These are phyloP conservation scores for Brachirus orientalis DNA, from an alignment of 2,113 vertebrate species.

Conservation along the genomic window DNA sequence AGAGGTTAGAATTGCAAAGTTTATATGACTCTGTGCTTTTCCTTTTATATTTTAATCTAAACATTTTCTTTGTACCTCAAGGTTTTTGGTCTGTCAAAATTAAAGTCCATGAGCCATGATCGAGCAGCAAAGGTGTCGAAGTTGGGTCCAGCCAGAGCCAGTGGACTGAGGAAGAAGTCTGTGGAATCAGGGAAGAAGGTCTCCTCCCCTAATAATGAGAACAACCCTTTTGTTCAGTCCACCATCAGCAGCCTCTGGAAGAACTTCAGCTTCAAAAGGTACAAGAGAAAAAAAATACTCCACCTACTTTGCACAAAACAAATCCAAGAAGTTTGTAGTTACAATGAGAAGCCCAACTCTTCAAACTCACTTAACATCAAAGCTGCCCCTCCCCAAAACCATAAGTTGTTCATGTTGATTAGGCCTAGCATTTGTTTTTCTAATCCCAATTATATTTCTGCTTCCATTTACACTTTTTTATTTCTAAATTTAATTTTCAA, in stretches of 20 bases:
- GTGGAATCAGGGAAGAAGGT: constrained; percentile 69
- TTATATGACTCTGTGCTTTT: too few relatives aligned
- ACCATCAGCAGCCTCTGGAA: constrained; percentile 91
- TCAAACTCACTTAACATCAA: too few relatives aligned
- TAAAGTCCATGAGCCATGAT: constrained; percentile 54
- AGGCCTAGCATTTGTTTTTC: too few relatives aligned
- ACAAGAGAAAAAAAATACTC: constrained; percentile 1
- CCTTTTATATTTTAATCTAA: too few relatives aligned
- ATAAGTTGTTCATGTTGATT: not conserved
- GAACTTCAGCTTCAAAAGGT: constrained; percentile 92
- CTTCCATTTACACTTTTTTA: too few relatives aligned
- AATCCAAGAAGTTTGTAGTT: too few relatives aligned
- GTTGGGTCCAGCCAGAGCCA: constrained; percentile 85
- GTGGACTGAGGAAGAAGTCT: constrained; percentile 87
- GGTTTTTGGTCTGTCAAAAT: constrained; percentile 85
- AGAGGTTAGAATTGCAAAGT: too few relatives aligned
- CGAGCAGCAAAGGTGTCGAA: constrained; percentile 73
- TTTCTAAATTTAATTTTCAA: too few relatives aligned
- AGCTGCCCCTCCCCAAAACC: not conserved
- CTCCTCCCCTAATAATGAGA: constrained; percentile 81
- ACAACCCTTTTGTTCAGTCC: constrained; percentile 85
- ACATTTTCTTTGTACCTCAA: constrained; percentile 44
- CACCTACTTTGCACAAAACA: too few relatives aligned
- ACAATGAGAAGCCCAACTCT: too few relatives aligned
- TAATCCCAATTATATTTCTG: too few relatives aligned